A percentile compares a stretch with the other conserved stretches of the same genome.
phyloP scores from a whole-genome alignment of 2,888 invertebrate species.

The Ennomos quercinarius region DNA sequence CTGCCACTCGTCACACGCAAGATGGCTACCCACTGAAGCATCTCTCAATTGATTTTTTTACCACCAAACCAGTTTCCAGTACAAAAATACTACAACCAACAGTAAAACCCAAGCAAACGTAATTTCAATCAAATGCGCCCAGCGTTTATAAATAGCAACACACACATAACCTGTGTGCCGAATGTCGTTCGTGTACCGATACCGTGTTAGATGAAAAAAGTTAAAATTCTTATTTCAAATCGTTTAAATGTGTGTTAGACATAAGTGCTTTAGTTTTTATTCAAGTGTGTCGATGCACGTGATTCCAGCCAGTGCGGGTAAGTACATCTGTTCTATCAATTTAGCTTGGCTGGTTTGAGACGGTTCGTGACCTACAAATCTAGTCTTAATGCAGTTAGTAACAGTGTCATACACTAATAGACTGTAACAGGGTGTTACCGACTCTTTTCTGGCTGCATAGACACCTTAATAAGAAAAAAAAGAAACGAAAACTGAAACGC shows the following conservation, averaged over 20 bases:
- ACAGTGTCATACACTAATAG: constrained; percentile 42
- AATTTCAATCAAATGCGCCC: constrained; percentile 23
- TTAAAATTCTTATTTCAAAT: constrained; percentile 37
- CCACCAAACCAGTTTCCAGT: constrained; percentile 56
- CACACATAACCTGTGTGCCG: constrained; percentile 35
- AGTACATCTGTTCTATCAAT: constrained; percentile 45
- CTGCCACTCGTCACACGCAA: constrained; percentile 67
- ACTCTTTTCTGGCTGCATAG: constrained; percentile 9
- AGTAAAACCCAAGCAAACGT: constrained; percentile 31
- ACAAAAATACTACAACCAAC: constrained; percentile 45
- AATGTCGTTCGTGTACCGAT: constrained; percentile 26
- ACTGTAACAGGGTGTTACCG: constrained; percentile 16
- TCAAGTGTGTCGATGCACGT: constrained; percentile 15
- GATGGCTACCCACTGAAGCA: constrained; percentile 70
- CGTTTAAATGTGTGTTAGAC: constrained; percentile 51
- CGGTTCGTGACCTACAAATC: constrained; percentile 70
- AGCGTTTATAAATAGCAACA: constrained; percentile 33
- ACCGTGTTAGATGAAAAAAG: constrained; percentile 42
- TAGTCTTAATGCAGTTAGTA: constrained; percentile 71
- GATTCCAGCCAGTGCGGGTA: constrained; percentile 40
- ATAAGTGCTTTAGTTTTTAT: constrained; percentile 43
- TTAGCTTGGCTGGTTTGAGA: constrained; percentile 47
- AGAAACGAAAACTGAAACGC: constrained; percentile 3
- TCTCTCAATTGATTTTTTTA: constrained; percentile 77
- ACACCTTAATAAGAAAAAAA: constrained; percentile 12